Base-by-base conservation (phyloP, 1,140 invertebrate species). In the Lepidurus apus region DNA sequence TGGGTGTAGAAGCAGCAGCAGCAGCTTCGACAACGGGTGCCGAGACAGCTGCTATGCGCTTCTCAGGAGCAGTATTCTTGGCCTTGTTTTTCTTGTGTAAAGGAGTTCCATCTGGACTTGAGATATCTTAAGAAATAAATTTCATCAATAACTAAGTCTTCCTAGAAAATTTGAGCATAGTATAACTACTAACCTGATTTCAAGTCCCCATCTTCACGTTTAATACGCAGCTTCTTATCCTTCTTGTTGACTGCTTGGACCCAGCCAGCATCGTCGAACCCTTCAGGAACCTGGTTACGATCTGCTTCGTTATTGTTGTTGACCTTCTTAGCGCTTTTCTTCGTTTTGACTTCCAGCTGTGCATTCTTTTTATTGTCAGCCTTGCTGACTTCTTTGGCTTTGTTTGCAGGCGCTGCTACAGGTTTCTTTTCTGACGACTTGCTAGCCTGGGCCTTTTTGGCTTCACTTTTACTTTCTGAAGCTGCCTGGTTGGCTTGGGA, bases 221-320 rank as follows among this genome's bases (percentile, higher is more conserved):
- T 65, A 65, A n/a, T 65, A 65, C 53, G 53, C 13, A 65, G 8
- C 43, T 77, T 77, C 76, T 77, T 77, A 45, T 77, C 76, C 21
- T 76, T 76, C 45, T 76, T 76, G 75, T 47, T 76, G 17, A 76
- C 75, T 44, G 44, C 76, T 47, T 77, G 44, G n/a, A 77, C 76
- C 76, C 76, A 77, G 17, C 65, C 76, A 21, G 26, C 76, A 34
- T 65, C 53, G 21, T 65, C 53, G 21, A 65, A 65, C 53, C 53
- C 53, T 21, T 65, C 53, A 21, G 53, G 53, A 21, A 65, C 21
- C 21, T 65, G 17, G 21, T 65, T 65, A 17, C 53, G 53, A 21
- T 65, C 53, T 65, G 6, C 53, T 65, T 65, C 13, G 13, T n/a
- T 65, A 21, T 65, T 65, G 53, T 65, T 65, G 53, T 65, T 65